Base-by-base conservation (phyloP, 2,888 invertebrate species). In the Heliconius ethilla region DNA sequence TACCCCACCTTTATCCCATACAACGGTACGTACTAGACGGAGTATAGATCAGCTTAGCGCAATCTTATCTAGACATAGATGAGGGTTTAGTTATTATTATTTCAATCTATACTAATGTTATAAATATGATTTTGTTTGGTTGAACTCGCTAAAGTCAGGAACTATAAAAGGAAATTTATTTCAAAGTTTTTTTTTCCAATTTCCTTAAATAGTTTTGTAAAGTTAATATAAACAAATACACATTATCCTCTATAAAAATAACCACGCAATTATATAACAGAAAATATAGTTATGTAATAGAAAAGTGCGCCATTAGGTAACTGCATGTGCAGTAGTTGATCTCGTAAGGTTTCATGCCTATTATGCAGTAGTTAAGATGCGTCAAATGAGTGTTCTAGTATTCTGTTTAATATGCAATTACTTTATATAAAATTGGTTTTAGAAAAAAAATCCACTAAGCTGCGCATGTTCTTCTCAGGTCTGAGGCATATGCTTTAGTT, bases 321-420 rank as follows among this genome's bases (percentile, higher is more conserved):
- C 55, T 59, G 72, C 72, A 59, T 59, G 25, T 59, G 37, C 37
- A 33, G 37, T 59, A 59, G 37, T 59, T 55, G 37, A 59, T 59
- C 72, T 72, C n/a, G 33, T 72, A 72, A 25, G 72, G 59, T 59
- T 59, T 72, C 59, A n/a, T 59, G 59, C 59, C 59, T 33, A 72
- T 72, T 72, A 72, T 25, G 13, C 33, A n/a, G n/a, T 59, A 37
- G n/a, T 72, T 59, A 22, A 22, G 15, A 15, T 72, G 13, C 69
- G 59, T 59, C 55, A 72, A 9, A 33, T 3, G n/a, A 72, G 3
- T n/a, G 10, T 33, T 59, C n/a, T 59, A 70, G 29, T 27, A 72
- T n/a, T 33, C 33, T 33, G 33, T 55, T 33, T n/a, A 59, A 69
- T 59, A 59, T 59, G 59, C 1, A 1, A 59, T 59, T n/a, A 59